Conservation (phyloP, 2,113 vertebrate genomes). For the Pantherophis guttatus region DNA sequence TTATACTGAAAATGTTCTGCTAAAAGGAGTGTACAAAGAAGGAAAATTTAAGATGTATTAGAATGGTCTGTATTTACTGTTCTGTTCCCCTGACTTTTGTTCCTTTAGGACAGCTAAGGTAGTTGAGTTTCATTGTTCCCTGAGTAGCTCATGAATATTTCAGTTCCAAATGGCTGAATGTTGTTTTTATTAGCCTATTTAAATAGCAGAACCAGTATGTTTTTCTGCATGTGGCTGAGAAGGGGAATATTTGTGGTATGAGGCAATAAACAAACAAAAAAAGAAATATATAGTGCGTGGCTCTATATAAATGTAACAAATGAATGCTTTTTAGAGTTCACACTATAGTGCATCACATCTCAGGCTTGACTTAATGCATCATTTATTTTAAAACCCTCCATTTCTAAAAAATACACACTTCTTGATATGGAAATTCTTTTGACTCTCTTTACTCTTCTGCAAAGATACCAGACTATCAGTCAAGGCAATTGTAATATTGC, state of each 20-base stretch:
- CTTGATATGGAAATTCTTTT: constrained; percentile 24
- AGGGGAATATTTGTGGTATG: constrained; percentile 51
- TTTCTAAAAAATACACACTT: constrained; percentile 41
- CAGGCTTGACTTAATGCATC: not conserved
- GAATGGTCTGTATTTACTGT: constrained; percentile 55
- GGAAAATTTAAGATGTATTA: constrained; percentile 55
- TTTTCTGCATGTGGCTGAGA: constrained; percentile 58
- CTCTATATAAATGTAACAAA: constrained; percentile 50
- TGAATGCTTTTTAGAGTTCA: constrained; percentile 50
- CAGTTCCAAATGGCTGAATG: constrained; percentile 67
- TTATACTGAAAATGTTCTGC: constrained; percentile 7
- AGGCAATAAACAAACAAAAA: constrained; percentile 58
- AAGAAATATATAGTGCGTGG: constrained; percentile 38
- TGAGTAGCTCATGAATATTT: constrained; percentile 73
- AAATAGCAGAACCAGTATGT: constrained; percentile 61
- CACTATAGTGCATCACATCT: constrained; percentile 25
- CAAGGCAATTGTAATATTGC: constrained; percentile 9
- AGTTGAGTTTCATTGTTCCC: constrained; percentile 70
- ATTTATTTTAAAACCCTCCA: constrained; percentile 47
- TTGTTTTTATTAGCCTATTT: constrained; percentile 69
- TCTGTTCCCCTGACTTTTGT: constrained; percentile 59
- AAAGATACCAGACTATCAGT: constrained; percentile 33
- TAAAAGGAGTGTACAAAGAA: constrained; percentile 42
- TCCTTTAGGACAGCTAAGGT: constrained; percentile 66
- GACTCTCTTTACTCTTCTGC: constrained; percentile 8